Conservation (phyloP, 1,140 invertebrate species). For the Delia radicum region DNA sequence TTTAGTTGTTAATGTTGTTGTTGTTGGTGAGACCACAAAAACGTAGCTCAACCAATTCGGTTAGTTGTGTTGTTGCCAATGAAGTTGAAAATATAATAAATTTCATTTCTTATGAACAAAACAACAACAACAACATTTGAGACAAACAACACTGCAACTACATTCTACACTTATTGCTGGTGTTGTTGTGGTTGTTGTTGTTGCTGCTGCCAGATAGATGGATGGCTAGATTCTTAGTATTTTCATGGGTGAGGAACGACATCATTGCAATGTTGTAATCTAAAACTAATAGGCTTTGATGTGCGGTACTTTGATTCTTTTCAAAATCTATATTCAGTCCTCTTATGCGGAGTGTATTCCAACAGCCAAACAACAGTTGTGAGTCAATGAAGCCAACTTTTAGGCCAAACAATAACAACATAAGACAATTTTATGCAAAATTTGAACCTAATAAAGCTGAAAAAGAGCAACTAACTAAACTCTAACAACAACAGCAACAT, state of each 20-base stretch:
- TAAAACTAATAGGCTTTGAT: slow-evolving; percentile 27
- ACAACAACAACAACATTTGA: background rate
- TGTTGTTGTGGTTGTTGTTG: background rate
- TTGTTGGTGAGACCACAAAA: background rate
- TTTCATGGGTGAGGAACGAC: slow-evolving; percentile 1
- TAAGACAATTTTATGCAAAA: slow-evolving; percentile 8
- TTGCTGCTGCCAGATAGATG: background rate
- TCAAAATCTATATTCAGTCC: background rate
- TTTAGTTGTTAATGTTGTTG: background rate
- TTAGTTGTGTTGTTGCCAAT: slow-evolving; percentile 6
- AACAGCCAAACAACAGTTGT: too few relatives aligned
- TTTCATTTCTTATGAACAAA: slow-evolving; percentile 13
- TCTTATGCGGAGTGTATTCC: background rate
- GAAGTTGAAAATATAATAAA: slow-evolving; percentile 22
- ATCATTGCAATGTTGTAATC: slow-evolving; percentile 17
- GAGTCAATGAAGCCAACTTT: slow-evolving; percentile 13
- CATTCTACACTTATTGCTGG: background rate
- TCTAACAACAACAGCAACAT: background rate
- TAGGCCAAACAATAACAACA: background rate
- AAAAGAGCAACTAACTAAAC: too few relatives aligned
- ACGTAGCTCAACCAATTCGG: background rate
- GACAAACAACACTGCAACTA: background rate
- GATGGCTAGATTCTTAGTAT: background rate
- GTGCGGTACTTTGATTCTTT: slow-evolving; percentile 18
- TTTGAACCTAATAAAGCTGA: background rate